Percentiles rank a stretch among this genome's conserved stretches.
These are phyloP conservation scores for Itoplectis maculator DNA, from an alignment of 2,888 invertebrate genomes.

Conservation along the genomic window DNA sequence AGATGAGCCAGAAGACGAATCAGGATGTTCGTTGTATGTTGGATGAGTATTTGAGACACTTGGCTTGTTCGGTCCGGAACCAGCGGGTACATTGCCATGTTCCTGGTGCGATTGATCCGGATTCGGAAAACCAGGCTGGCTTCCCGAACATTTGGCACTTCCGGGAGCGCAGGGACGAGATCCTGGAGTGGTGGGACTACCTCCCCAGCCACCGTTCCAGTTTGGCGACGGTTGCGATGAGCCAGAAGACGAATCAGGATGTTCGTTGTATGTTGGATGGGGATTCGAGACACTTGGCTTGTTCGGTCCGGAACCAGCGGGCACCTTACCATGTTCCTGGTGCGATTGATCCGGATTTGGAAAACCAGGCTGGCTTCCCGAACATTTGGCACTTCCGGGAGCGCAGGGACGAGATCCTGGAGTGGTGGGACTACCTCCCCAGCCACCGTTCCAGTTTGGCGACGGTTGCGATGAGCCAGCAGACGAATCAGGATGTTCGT, in stretches of 20 bases:
- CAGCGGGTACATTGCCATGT: slow-evolving; percentile 5
- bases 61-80: slow-evolving; percentile 24
- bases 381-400: slow-evolving; percentile 13
- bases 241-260: slow-evolving; percentile 17
- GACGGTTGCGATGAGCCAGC: neutral
- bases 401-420: slow-evolving; percentile 20
- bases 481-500: neutral
- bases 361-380: neutral
- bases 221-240: neutral
- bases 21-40: slow-evolving; percentile 13
- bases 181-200: neutral
- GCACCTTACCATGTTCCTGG: neutral
- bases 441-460: neutral
- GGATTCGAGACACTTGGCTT: neutral
- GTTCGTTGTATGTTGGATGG: neutral
- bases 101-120: neutral
- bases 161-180: neutral
- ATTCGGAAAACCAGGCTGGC: slow-evolving; percentile 1
- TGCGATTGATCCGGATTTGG: neutral
- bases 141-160: neutral
- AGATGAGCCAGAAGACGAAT: slow-evolving; percentile 17
- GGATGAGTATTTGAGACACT: slow-evolving; percentile 26
- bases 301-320: slow-evolving; percentile 1
- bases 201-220: too few relatives aligned
- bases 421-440: neutral